A percentile compares a stretch with the other conserved stretches of the same genome.
Conservation (phyloP, 2,797 vertebrate species). For the Onychomys torridus region DNA sequence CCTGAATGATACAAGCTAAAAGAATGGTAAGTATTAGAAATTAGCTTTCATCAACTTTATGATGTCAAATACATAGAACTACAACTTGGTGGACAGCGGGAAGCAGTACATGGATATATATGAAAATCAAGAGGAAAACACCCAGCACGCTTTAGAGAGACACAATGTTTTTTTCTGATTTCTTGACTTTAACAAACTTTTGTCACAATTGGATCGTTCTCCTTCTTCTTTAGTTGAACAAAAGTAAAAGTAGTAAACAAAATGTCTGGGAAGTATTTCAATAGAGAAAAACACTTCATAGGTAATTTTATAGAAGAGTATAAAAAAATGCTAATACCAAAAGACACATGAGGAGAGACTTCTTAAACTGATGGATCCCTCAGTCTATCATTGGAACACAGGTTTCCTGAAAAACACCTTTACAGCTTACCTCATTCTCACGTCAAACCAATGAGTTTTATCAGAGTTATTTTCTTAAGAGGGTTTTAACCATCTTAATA, state of each 20-base stretch:
- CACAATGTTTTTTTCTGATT: neutral
- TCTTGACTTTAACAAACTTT: neutral
- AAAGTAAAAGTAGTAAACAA: constrained; percentile 53
- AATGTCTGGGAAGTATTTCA: neutral
- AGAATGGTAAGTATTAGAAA: constrained; percentile 54
- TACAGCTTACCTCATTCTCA: neutral
- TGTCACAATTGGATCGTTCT: neutral
- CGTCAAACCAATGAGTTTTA: neutral
- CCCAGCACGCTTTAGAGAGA: neutral
- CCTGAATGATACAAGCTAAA: neutral
- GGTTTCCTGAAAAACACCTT: constrained; percentile 20
- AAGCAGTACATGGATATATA: neutral
- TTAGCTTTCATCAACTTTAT: constrained; percentile 35
- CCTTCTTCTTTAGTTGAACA: neutral
- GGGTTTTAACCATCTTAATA: constrained; percentile 30
- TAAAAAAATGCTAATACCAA: constrained; percentile 22
- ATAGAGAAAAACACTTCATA: neutral
- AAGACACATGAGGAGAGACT: neutral
- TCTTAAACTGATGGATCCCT: neutral
- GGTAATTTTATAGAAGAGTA: constrained; percentile 41
- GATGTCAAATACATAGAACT: neutral
- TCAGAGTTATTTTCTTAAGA: constrained; percentile 29
- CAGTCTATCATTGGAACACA: neutral
- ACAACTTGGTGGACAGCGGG: neutral
- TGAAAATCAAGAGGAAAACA: neutral